Evolutionary conservation across 2,113 vertebrate species (phyloP), one percentile per base, ranked within the genome.

Genomic region (Gallinago undulata): DNA sequence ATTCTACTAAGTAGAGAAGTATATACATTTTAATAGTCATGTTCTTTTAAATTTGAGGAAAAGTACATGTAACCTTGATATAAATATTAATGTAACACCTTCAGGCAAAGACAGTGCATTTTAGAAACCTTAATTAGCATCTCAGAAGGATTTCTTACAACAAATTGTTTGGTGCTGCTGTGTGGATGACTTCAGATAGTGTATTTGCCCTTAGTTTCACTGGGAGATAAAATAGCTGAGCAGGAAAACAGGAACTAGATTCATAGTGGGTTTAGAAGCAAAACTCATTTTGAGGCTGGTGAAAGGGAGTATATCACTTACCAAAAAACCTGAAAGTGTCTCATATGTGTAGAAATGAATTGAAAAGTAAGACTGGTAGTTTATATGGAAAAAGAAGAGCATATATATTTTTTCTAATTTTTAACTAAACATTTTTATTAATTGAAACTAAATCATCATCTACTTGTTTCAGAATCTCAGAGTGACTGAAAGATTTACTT

Each of bases 11-110:
- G 6, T 4, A 51, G 16, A 43, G 39, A 85, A 69, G 67, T 62
- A 35, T 19, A 48, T 64, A 56, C 3, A 82, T 68, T 91, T 94
- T 76, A 82, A 39, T 87, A 90, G 57, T 28, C 2, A 2, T 60
- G 76, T 64, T 23, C 10, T 53, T 84, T 87, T 92, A 90, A 79
- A 83, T 90, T 55, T 83, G 35, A 90, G 23, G 18, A 80, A 83
- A 91, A 90, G 9, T 87, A 60, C 39, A 53, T 47, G n/a, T 50
- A 87, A 13, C 15, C 50, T 94, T 89, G 51, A 64, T 73, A 87
- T 85, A 94, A 95, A 94, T 96, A 87, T 92, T 94, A 83, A 90
- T 77, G 48, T 69, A 69, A 73, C 25, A 88, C 68, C 82, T 90
- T 90, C 55, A 86, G 83, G 67, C 83, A 95, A 80, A 80, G 67